Evolutionary conservation across 2,113 vertebrate species (phyloP).

Genomic region (Cyphomyrus discorhynchus): DNA sequence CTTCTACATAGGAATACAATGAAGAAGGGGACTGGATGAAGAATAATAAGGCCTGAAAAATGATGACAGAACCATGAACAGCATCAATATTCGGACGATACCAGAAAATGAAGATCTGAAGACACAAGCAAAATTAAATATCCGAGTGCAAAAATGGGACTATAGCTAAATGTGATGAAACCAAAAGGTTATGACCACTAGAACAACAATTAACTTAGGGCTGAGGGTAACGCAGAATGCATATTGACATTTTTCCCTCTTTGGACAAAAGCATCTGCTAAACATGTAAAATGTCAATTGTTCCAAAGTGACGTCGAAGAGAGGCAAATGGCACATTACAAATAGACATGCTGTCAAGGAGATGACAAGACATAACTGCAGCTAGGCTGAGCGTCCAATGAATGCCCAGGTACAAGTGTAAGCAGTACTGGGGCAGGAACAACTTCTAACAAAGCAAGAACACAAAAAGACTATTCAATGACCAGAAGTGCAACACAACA

Average conservation of each 20-base stretch:
- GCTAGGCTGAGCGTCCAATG: neutral
- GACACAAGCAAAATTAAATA: neutral
- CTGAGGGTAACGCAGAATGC: neutral
- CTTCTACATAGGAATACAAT: neutral
- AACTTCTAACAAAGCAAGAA: neutral
- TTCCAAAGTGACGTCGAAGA: neutral
- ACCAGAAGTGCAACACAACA: neutral
- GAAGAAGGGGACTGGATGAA: neutral
- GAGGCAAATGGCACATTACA: neutral
- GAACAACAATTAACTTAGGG: neutral
- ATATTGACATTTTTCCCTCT: neutral
- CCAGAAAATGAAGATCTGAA: neutral
- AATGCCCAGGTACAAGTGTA: neutral
- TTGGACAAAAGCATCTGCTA: neutral
- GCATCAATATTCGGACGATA: neutral
- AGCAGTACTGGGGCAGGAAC: neutral
- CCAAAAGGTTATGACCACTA: neutral
- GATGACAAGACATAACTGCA: neutral
- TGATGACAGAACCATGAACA: neutral
- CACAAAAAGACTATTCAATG: neutral
- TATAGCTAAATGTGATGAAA: neutral
- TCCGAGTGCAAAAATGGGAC: neutral
- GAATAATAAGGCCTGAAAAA: neutral
- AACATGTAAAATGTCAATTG: neutral
- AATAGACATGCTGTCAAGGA: neutral